Percentiles rank a stretch among this genome's conserved stretches.
phyloP scores from a whole-genome alignment of 2,113 vertebrate species.

The Polypterus senegalus region DNA sequence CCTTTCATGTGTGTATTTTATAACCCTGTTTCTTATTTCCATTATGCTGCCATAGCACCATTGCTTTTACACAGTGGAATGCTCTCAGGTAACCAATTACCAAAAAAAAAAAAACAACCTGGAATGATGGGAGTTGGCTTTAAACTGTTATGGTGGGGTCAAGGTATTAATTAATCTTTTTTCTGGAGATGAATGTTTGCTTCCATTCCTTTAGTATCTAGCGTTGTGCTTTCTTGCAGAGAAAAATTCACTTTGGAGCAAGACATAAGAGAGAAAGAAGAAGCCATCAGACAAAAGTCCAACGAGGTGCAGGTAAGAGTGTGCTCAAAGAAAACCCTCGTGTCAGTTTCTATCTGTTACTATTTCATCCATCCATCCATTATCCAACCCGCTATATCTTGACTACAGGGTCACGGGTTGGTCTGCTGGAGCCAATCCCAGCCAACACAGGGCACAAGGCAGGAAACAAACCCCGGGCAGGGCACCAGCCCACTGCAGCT shows the following conservation, averaged over 20 bases:
- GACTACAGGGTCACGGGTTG: too few relatives aligned
- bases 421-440: too few relatives aligned
- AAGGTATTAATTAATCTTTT: too few relatives aligned
- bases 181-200: too few relatives aligned
- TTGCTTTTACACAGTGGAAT: slow-evolving; percentile 50
- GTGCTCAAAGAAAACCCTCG: background rate
- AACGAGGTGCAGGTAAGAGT: slow-evolving; percentile 78
- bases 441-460: too few relatives aligned
- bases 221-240: slow-evolving; percentile 35
- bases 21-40: slow-evolving; percentile 39
- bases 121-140: background rate
- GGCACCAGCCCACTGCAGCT: too few relatives aligned
- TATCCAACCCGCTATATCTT: too few relatives aligned
- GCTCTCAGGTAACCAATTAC: slow-evolving; percentile 37
- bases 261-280: slow-evolving; percentile 88
- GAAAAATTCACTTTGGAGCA: slow-evolving; percentile 89
- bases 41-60: slow-evolving; percentile 47
- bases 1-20: slow-evolving; percentile 39
- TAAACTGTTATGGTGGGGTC: background rate
- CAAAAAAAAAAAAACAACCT: background rate
- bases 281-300: slow-evolving; percentile 80
- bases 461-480: too few relatives aligned
- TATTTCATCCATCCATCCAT: too few relatives aligned
- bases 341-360: background rate
- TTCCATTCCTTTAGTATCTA: too few relatives aligned